Evolutionary conservation across 2,888 invertebrate species (phyloP).

Genomic region (Macrophya alboannulata): DNA sequence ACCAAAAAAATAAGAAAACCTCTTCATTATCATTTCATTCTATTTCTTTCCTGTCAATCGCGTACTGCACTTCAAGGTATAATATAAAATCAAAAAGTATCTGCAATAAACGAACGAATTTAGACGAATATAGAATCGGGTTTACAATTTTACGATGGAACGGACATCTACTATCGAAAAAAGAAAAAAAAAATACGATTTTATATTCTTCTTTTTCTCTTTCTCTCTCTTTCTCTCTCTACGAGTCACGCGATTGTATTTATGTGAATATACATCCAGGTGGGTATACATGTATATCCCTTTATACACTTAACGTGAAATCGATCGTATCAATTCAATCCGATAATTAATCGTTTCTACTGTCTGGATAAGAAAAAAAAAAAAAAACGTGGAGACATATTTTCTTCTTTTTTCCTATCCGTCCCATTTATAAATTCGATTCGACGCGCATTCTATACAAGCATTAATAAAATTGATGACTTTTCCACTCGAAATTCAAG

Average conservation of each 20-base stretch:
- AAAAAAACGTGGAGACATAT: neutral
- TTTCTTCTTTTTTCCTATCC: neutral
- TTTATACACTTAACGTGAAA: neutral
- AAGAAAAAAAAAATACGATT: no score
- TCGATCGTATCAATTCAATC: conserved; percentile 20
- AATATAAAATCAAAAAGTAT: neutral
- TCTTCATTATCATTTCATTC: neutral
- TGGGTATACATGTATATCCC: neutral
- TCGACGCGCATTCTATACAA: neutral
- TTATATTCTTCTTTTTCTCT: neutral
- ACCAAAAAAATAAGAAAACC: no score
- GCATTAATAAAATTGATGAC: neutral
- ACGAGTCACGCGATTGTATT: conserved; percentile 4
- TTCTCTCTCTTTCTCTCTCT: neutral
- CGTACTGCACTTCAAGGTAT: neutral
- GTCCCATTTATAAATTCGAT: neutral
- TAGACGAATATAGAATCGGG: neutral
- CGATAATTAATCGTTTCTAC: conserved; percentile 16
- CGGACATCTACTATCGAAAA: neutral
- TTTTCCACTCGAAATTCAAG: neutral
- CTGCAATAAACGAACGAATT: neutral
- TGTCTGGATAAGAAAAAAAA: neutral
- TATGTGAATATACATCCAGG: neutral
- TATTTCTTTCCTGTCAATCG: neutral
- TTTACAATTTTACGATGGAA: conserved; percentile 9